Percentiles rank a stretch among this genome's conserved stretches.
Evolutionary conservation across 2,113 vertebrate species (phyloP).

Genomic region (Peucedramus taeniatus): DNA sequence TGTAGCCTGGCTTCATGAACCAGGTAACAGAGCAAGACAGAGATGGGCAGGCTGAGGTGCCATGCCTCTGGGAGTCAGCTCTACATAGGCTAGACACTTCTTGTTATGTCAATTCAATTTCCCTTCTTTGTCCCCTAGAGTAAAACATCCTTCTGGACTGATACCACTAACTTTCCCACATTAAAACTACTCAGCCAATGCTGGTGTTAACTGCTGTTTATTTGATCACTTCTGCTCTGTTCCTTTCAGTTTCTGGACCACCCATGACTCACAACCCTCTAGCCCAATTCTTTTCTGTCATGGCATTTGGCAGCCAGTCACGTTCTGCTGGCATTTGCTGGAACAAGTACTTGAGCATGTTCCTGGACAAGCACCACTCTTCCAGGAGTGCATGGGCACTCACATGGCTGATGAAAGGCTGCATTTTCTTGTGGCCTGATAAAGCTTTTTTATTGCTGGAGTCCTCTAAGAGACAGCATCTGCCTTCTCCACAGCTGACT

Average conservation of each 20-base stretch:
- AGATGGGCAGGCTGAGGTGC: background rate
- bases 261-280: background rate
- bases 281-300: background rate
- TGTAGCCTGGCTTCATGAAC: background rate
- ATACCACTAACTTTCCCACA: background rate
- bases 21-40: background rate
- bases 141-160: background rate
- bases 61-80: background rate
- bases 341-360: background rate
- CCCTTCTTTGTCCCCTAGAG: background rate
- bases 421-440: background rate
- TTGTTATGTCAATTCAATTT: background rate
- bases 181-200: background rate
- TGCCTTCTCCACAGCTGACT: background rate
- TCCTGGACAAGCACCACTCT: background rate
- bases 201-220: background rate
- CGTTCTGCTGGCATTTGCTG: background rate
- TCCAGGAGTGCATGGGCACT: fast-evolving
- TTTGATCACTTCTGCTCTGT: background rate
- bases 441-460: background rate
- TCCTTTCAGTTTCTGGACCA: background rate
- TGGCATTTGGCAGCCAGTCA: background rate
- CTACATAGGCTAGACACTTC: background rate
- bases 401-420: background rate
- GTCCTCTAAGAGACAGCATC: background rate